Conservation (phyloP, 2,113 vertebrate species). For the Miniopterus natalensis region DNA sequence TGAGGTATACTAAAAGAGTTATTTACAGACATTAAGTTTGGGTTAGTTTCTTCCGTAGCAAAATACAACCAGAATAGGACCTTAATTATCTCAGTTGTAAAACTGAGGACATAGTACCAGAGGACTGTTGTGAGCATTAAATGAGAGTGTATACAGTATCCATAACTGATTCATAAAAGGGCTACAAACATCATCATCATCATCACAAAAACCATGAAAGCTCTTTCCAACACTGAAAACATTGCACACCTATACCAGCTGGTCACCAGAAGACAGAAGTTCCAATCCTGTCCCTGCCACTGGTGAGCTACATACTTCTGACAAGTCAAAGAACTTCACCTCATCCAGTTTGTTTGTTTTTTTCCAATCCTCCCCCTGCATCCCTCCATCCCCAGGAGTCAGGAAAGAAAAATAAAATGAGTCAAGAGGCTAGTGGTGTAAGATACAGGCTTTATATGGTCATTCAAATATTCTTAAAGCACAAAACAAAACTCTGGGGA, state of each 20-base stretch:
- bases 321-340: background rate
- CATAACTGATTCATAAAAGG: background rate
- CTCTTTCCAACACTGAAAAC: background rate
- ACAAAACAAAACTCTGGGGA: background rate
- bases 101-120: background rate
- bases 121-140: background rate
- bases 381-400: background rate
- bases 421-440: background rate
- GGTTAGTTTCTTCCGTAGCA: background rate
- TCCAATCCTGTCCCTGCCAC: background rate
- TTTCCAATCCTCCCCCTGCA: no score
- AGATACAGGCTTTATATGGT: background rate
- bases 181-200: background rate
- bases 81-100: background rate
- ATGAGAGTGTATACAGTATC: background rate
- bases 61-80: background rate
- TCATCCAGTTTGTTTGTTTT: background rate
- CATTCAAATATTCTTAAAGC: constrained; percentile 47
- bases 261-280: background rate
- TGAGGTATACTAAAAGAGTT: background rate
- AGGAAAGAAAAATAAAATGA: background rate
- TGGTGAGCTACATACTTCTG: background rate
- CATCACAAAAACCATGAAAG: background rate
- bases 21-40: background rate
- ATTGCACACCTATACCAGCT: background rate